A percentile compares a stretch with the other conserved stretches of the same genome.
Conservation (phyloP, 2,888 invertebrate species). For the Cerastoderma edule region DNA sequence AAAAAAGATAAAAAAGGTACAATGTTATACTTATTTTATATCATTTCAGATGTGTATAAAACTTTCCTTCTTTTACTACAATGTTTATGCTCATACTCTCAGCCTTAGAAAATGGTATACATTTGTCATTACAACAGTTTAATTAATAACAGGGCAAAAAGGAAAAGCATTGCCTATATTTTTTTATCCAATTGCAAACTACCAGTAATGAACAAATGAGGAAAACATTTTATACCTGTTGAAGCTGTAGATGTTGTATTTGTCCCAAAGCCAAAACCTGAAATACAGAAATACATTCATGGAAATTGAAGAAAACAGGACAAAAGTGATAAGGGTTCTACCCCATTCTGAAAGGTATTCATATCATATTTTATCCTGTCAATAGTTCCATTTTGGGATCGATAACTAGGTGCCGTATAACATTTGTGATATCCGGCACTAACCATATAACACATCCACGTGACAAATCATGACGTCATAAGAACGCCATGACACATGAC, state of each 20-base stretch:
- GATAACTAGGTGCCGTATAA: too few species aligned
- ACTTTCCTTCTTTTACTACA: too few species aligned
- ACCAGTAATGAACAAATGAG: not conserved
- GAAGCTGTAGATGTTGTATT: conserved; percentile 21
- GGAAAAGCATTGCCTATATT: not conserved
- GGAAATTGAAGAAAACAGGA: not conserved
- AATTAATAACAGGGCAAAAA: not conserved
- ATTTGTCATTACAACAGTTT: not conserved
- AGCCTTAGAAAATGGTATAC: too few species aligned
- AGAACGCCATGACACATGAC: too few species aligned
- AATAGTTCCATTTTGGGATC: not conserved
- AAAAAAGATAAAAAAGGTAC: too few species aligned
- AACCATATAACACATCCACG: too few species aligned
- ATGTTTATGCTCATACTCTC: too few species aligned
- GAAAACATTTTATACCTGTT: conserved; percentile 21
- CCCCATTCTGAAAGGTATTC: not conserved
- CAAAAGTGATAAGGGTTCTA: not conserved
- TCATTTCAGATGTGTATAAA: too few species aligned
- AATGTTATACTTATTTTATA: too few species aligned
- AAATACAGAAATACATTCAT: not conserved
- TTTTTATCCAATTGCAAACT: not conserved
- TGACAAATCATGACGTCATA: too few species aligned
- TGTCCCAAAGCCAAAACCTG: conserved; percentile 41
- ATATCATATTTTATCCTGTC: not conserved
- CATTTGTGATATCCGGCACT: too few species aligned